These are phyloP conservation scores for Deroplatys truncata DNA, from an alignment of 2,888 invertebrate genomes.

Conservation along the genomic window DNA sequence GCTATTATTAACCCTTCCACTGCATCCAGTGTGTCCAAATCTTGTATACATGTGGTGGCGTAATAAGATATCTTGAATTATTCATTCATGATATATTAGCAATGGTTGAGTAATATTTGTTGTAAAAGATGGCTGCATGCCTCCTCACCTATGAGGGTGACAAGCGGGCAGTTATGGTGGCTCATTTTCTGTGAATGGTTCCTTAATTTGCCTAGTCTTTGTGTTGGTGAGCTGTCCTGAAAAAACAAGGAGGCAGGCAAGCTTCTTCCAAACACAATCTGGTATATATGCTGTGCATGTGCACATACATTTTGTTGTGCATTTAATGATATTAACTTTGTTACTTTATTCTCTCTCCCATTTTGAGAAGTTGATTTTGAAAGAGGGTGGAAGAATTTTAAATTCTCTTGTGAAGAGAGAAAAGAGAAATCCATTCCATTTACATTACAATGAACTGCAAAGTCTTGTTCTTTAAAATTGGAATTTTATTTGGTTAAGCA, in stretches of 20 bases:
- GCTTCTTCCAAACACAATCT: not conserved
- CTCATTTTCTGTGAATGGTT: slow-evolving; percentile 10
- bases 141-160: slow-evolving; percentile 31
- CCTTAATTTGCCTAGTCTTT: slow-evolving; percentile 20
- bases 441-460: not conserved
- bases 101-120: not conserved
- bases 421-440: not conserved
- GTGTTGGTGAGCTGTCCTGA: slow-evolving; percentile 3
- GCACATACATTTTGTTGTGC: not conserved
- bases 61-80: slow-evolving; percentile 60
- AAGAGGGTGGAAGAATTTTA: not conserved
- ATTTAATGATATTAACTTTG: not conserved
- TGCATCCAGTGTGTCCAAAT: slow-evolving; percentile 43
- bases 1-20: not conserved
- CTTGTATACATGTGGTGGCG: slow-evolving; percentile 61
- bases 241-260: not conserved
- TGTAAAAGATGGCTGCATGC: slow-evolving; percentile 6
- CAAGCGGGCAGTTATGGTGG: slow-evolving; percentile 23
- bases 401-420: not conserved
- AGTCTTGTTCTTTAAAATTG: not conserved
- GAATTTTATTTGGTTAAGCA: not conserved
- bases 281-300: not conserved
- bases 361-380: not conserved
- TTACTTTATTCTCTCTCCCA: not conserved
- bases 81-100: not conserved